Conservation (phyloP, 2,797 vertebrate species). For the Harpia harpyja region DNA sequence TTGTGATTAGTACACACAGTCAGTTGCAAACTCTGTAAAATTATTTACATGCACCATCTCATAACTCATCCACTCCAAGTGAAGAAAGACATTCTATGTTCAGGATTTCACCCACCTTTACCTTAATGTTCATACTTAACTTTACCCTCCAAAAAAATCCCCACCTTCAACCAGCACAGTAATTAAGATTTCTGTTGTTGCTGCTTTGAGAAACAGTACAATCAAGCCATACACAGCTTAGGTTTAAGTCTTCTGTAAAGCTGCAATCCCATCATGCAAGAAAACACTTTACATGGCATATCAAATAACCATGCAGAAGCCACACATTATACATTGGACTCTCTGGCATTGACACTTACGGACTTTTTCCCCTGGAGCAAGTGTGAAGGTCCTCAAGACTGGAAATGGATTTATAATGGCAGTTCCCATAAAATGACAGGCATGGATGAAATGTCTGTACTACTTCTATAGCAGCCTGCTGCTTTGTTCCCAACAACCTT, state of each 20-base stretch:
- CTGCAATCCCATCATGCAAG: neutral
- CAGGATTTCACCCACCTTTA: neutral
- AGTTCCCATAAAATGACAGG: neutral
- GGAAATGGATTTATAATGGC: neutral
- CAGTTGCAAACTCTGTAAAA: neutral
- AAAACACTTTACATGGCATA: fast-evolving
- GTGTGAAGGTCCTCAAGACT: neutral
- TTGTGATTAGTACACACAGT: neutral
- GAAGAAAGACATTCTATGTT: neutral
- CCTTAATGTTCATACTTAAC: neutral
- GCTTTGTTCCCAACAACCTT: neutral
- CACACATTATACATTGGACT: fast-evolving
- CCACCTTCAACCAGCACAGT: neutral
- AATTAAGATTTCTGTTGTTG: neutral
- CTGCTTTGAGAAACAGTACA: neutral
- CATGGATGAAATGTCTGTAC: neutral
- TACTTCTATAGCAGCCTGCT: neutral
- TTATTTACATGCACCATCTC: neutral
- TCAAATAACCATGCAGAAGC: neutral
- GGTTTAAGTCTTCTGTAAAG: neutral
- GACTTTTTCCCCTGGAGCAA: neutral
- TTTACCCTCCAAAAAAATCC: neutral
- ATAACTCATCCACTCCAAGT: neutral
- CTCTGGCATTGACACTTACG: neutral
- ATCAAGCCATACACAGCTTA: neutral